Conservation (phyloP, 2,113 vertebrate species). For the Scytalopus superciliaris region DNA sequence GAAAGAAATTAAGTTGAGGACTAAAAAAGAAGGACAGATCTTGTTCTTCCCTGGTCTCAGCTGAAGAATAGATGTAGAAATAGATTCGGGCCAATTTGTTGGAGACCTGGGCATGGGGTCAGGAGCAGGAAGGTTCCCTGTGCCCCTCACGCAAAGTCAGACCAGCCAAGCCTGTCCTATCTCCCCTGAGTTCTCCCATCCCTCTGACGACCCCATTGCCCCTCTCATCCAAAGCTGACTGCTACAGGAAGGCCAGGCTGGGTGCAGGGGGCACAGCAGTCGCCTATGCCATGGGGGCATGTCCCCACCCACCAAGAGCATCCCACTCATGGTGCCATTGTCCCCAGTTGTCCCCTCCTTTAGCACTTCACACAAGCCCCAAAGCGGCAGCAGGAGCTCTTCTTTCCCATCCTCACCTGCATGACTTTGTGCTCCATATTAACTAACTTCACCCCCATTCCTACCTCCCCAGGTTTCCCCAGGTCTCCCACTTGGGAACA, state of each 20-base stretch:
- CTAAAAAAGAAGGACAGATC: background rate
- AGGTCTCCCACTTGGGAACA: background rate
- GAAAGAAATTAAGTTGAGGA: background rate
- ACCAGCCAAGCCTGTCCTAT: background rate
- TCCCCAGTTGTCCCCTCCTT: background rate
- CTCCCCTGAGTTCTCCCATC: background rate
- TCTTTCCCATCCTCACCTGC: background rate
- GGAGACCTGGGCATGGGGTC: accelerated
- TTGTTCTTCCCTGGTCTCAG: background rate
- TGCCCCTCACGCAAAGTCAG: accelerated
- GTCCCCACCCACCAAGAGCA: background rate
- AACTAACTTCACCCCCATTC: background rate
- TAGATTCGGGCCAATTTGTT: background rate
- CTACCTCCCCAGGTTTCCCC: background rate
- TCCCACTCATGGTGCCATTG: background rate
- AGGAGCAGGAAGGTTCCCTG: background rate
- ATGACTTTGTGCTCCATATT: accelerated
- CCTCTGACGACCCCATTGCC: accelerated
- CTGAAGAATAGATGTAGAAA: background rate
- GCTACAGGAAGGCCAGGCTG: background rate
- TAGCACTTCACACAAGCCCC: background rate
- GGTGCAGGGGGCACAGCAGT: background rate
- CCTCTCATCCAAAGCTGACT: background rate
- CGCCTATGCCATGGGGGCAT: background rate
- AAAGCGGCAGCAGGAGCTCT: background rate